These are phyloP conservation scores for Sylvicola cinctus DNA, from an alignment of 2,888 invertebrate species.

Conservation along the genomic window DNA sequence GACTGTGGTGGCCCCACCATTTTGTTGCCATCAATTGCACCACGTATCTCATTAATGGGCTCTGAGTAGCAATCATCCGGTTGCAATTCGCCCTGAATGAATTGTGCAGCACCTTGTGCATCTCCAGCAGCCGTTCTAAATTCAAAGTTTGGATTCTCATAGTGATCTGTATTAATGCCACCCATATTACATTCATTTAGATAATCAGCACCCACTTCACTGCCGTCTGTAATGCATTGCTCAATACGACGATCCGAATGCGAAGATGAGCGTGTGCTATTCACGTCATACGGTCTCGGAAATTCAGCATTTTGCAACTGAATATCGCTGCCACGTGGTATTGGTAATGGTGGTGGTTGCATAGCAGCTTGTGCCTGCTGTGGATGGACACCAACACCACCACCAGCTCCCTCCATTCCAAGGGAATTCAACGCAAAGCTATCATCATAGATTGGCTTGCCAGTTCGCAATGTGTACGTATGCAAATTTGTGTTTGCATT, in stretches of 20 bases:
- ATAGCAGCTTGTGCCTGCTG: conserved; percentile 21
- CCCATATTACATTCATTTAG: conserved; percentile 2
- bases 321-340: neutral
- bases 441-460: conserved; percentile 55
- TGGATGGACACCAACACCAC: conserved; percentile 31
- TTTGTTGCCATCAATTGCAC: conserved; percentile 1
- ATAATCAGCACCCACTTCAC: conserved; percentile 12
- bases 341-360: conserved; percentile 9
- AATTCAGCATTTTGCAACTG: too few species aligned
- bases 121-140: conserved; percentile 8
- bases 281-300: conserved; percentile 3
- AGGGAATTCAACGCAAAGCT: conserved; percentile 34
- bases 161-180: conserved; percentile 20
- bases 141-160: conserved; percentile 27
- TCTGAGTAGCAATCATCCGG: conserved; percentile 24
- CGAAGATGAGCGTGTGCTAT: conserved; percentile 5
- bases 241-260: conserved; percentile 1
- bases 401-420: conserved; percentile 15
- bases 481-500: conserved; percentile 69
- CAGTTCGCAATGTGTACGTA: conserved; percentile 59
- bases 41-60: conserved; percentile 12
- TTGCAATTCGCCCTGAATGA: neutral
- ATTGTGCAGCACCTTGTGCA: neutral
- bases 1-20: neutral
- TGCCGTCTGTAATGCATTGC: neutral